Percentiles rank a stretch among this genome's conserved stretches.
phyloP scores from a whole-genome alignment of 2,888 invertebrate species.

The Pammene fasciana region DNA sequence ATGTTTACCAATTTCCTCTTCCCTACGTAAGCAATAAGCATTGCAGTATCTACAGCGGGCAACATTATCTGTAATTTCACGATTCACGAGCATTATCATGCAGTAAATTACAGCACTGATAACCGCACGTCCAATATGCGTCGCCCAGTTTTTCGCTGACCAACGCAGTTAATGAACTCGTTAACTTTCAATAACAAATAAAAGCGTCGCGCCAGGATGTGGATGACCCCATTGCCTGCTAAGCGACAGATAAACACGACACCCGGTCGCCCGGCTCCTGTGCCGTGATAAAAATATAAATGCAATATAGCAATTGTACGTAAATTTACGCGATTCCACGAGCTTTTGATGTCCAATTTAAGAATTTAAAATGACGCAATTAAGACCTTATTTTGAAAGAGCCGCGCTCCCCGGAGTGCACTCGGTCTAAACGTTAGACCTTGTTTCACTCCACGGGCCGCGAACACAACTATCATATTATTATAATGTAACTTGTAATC shows the following conservation, averaged over 20 bases:
- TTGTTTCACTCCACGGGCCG: constrained; percentile 74
- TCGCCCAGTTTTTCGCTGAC: constrained; percentile 35
- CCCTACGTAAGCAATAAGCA: background rate
- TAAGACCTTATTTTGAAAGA: constrained; percentile 54
- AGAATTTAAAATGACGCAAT: constrained; percentile 49
- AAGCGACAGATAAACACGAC: constrained; percentile 50
- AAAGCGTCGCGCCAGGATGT: constrained; percentile 41
- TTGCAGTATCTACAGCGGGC: constrained; percentile 8
- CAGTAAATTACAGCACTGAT: constrained; percentile 32
- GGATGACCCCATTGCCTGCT: constrained; percentile 47
- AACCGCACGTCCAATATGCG: constrained; percentile 26
- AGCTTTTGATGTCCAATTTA: constrained; percentile 57
- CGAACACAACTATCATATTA: constrained; percentile 47
- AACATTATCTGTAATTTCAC: constrained; percentile 33
- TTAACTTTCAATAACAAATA: constrained; percentile 41
- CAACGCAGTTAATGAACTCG: constrained; percentile 39
- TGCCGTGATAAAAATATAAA: constrained; percentile 50
- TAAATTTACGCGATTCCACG: constrained; percentile 54
- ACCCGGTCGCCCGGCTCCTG: constrained; percentile 45
- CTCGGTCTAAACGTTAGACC: constrained; percentile 78
- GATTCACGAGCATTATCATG: constrained; percentile 34
- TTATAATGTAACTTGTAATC: constrained; percentile 59
- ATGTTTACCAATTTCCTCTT: no score
- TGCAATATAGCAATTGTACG: constrained; percentile 44
- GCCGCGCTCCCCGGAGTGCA: constrained; percentile 67